Conservation (phyloP, 2,888 invertebrate genomes). For the Sphaerophoria rueppellii region DNA sequence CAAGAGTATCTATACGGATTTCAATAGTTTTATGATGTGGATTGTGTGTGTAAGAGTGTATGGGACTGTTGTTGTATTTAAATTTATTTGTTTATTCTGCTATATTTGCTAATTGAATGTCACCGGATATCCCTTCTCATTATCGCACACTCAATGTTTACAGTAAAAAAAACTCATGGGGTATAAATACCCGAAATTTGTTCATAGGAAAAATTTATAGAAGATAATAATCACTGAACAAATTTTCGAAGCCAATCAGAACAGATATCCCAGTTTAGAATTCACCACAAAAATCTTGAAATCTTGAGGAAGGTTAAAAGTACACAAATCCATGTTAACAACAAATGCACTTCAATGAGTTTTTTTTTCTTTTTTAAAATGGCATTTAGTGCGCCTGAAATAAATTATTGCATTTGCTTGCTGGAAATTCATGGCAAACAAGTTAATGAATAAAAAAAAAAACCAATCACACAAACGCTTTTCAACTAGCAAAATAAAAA, state of each 20-base stretch:
- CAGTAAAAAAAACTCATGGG: conserved; percentile 20
- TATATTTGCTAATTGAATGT: conserved; percentile 69
- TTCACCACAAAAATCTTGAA: neutral
- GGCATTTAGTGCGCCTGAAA: neutral
- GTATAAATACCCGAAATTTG: conserved; percentile 39
- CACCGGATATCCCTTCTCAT: conserved; percentile 69
- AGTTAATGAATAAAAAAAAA: conserved; percentile 34
- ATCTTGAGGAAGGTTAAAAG: neutral
- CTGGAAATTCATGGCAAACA: conserved; percentile 56
- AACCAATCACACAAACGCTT: too few species aligned
- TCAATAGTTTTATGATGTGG: neutral
- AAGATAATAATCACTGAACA: too few species aligned
- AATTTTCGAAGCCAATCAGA: too few species aligned
- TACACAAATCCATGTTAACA: neutral
- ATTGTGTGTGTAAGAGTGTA: neutral
- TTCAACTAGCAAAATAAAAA: conserved; percentile 28
- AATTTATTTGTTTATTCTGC: conserved; percentile 66
- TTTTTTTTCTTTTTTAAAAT: neutral
- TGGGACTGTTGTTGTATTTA: conserved; percentile 41
- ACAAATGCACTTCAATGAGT: conserved; percentile 1
- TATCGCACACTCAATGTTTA: conserved; percentile 60
- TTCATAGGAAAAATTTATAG: conserved; percentile 4
- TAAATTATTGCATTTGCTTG: conserved; percentile 4
- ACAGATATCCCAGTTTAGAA: neutral
- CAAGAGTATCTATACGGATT: neutral